Percentiles rank a stretch among this genome's conserved stretches.
Evolutionary conservation across 2,797 vertebrate genomes (phyloP).

Genomic region (Hylomyscus alleni): DNA sequence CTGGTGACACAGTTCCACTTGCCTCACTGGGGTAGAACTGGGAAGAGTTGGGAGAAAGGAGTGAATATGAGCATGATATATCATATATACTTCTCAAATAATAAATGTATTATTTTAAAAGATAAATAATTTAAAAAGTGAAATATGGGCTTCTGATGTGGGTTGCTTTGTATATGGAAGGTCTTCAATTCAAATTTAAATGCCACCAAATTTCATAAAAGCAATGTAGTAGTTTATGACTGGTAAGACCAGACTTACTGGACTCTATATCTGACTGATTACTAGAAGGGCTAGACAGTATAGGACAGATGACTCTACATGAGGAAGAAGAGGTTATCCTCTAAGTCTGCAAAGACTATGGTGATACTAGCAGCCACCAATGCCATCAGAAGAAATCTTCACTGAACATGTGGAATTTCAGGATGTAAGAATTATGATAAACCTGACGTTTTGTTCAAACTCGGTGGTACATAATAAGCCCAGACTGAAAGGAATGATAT

Average conservation of each 20-base stretch:
- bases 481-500: not conserved
- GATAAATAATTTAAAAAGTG: not conserved
- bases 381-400: not conserved
- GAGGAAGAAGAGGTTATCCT: not conserved
- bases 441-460: not conserved
- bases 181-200: not conserved
- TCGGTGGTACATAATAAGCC: not conserved
- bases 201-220: not conserved
- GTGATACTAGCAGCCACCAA: not conserved
- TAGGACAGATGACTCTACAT: not conserved
- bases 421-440: not conserved
- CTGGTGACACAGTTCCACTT: no score
- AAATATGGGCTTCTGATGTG: not conserved
- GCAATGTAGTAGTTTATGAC: slow-evolving; percentile 25
- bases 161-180: not conserved
- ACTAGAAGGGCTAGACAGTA: not conserved
- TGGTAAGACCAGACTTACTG: not conserved
- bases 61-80: not conserved
- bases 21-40: no score
- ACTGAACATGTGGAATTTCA: not conserved
- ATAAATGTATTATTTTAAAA: not conserved
- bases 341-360: not conserved
- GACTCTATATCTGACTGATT: not conserved
- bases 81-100: not conserved
- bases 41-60: not conserved